Evolutionary conservation across 1,140 invertebrate genomes (phyloP), one percentile per base, ranked within the genome.

Genomic region (Lanistes nyassanus): DNA sequence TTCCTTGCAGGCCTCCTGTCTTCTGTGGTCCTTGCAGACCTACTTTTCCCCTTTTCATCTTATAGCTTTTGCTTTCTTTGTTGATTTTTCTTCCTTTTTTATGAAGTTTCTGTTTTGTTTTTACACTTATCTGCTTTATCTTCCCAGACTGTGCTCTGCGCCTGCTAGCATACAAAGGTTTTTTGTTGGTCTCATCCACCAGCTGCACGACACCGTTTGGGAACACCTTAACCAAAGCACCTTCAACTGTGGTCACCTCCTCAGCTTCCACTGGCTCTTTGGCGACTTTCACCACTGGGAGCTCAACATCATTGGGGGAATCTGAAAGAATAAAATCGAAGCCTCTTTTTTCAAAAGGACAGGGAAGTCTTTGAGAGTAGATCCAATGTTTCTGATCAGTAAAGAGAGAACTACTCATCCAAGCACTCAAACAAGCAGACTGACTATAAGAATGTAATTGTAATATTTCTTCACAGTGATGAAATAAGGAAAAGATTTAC

Each of bases 231-330:
- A 85, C 84, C 73, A 81, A 81, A 9, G 76, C 82, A 68, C 74
- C 68, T 60, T 79, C 56, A 11, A 85, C 68, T 55, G 84, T 85
- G 4, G 81, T 81, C 29, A 85, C 76, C 34, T 85, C 84, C 23
- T 82, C 83, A 31, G 80, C 74, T 42, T 80, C 76, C 53, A 66
- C 56, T 0, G 47, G 37, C 13, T 74, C 68, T 31, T 42, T 62
- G 21, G 31, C 21, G 36, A 55, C 74, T 55, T 51, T 26, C 42
- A 29, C 21, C 56, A 58, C 66, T n/a, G 76, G 78, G 5, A 85
- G n/a, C 7, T 29, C 60, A 6, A 85, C 78, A n/a, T 82, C 79
- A 19, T 81, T 73, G 56, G 73, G 72, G 36, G 76, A 76, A 68
- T 74, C 83, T 84, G 62, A 31, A 36, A 23, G 64, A 21, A 26